Evolutionary conservation across 2,797 vertebrate species (phyloP).

Genomic region (Tenualosa ilisha): DNA sequence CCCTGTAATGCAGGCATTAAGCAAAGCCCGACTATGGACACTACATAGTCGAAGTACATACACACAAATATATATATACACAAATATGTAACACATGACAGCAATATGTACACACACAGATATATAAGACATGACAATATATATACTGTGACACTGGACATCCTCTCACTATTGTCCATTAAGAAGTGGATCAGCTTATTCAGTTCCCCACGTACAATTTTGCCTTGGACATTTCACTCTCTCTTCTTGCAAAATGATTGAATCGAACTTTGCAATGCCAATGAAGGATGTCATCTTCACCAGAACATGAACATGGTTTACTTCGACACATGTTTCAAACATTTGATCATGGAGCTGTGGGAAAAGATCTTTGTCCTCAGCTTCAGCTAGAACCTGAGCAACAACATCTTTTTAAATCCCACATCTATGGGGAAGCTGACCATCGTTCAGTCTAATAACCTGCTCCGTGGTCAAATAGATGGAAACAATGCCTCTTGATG

Average conservation of each 20-base stretch:
- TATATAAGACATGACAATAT: too few species aligned
- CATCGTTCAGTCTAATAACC: not conserved
- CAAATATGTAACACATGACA: too few species aligned
- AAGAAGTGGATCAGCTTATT: not conserved
- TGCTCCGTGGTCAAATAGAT: not conserved
- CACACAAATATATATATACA: not conserved
- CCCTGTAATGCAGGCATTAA: too few species aligned
- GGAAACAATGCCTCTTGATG: too few species aligned
- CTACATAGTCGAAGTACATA: too few species aligned
- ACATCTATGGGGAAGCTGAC: not conserved
- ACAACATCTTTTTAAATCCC: not conserved
- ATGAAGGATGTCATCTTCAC: not conserved
- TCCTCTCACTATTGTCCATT: not conserved
- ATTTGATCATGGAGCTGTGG: not conserved
- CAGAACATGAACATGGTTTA: conserved; percentile 1
- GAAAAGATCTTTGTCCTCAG: not conserved
- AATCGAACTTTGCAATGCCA: not conserved
- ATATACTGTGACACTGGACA: not conserved
- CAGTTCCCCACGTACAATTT: not conserved
- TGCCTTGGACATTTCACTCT: not conserved
- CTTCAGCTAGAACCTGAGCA: not conserved
- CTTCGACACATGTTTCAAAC: not conserved
- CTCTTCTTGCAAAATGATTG: conserved; percentile 7
- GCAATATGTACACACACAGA: too few species aligned
- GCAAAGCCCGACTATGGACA: too few species aligned